A percentile compares a stretch with the other conserved stretches of the same genome.
Evolutionary conservation across 2,113 vertebrate species (phyloP).

Genomic region (Micromys minutus): DNA sequence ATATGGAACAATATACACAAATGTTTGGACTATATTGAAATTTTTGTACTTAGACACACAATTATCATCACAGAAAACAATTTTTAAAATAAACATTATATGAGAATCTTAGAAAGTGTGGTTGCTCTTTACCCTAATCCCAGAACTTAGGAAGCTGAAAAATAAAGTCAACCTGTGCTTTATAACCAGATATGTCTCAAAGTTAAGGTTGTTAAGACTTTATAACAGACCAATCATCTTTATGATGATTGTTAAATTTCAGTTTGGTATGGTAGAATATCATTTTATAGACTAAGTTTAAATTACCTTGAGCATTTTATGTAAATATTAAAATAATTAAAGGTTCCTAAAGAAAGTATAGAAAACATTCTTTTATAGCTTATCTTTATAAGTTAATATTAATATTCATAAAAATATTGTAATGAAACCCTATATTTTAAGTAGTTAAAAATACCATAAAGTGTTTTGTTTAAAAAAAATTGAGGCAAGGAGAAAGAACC

Average conservation of each 20-base stretch:
- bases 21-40: background rate
- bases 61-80: background rate
- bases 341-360: background rate
- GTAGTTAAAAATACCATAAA: background rate
- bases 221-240: background rate
- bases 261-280: background rate
- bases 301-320: background rate
- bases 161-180: background rate
- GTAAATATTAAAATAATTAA: background rate
- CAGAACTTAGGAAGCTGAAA: background rate
- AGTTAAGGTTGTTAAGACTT: background rate
- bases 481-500: background rate
- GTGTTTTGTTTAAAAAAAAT: background rate
- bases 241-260: background rate
- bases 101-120: background rate
- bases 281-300: background rate
- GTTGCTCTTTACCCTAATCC: background rate
- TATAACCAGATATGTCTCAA: background rate
- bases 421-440: background rate
- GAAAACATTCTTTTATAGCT: background rate
- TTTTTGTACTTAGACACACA: background rate
- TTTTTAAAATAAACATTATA: constrained; percentile 24
- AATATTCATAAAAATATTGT: background rate
- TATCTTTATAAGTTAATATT: background rate
- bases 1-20: background rate